Conservation (phyloP, 1,140 invertebrate species). For the Saccostrea echinata region DNA sequence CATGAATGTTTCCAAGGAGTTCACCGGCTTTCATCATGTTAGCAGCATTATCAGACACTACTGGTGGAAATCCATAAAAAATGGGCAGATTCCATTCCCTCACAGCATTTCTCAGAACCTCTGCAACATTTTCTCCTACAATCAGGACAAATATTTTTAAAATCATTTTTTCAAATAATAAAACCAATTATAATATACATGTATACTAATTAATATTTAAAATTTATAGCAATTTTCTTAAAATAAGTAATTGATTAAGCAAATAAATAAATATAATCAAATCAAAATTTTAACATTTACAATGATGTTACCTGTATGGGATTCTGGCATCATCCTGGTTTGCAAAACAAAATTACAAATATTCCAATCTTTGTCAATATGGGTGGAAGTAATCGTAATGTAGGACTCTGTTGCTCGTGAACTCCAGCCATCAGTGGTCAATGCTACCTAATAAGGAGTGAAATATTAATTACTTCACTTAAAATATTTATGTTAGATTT, state of each 20-base stretch:
- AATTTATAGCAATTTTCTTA: too few species aligned
- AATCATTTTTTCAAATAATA: background rate
- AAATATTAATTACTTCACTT: background rate
- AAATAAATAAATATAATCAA: background rate
- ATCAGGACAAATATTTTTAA: background rate
- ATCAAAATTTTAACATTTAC: background rate
- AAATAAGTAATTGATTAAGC: too few species aligned
- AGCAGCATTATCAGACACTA: slow-evolving; percentile 56
- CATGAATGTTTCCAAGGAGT: slow-evolving; percentile 39
- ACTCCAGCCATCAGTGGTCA: slow-evolving; percentile 44
- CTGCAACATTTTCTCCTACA: slow-evolving; percentile 51
- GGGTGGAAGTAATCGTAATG: slow-evolving; percentile 34
- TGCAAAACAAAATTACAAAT: slow-evolving; percentile 46
- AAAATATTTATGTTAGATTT: too few species aligned
- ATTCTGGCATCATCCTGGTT: slow-evolving; percentile 47
- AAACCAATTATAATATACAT: background rate
- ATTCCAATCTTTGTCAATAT: slow-evolving; percentile 37
- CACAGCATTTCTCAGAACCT: slow-evolving; percentile 41
- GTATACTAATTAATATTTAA: background rate
- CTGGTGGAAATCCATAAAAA: background rate
- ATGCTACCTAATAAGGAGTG: background rate
- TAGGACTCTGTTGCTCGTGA: slow-evolving; percentile 43
- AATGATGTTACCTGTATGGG: slow-evolving; percentile 37
- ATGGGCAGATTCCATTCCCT: slow-evolving; percentile 44
- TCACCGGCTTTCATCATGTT: slow-evolving; percentile 51